These are phyloP conservation scores for Rhizomys pruinosus DNA, from an alignment of 2,113 vertebrate species.

Conservation along the genomic window DNA sequence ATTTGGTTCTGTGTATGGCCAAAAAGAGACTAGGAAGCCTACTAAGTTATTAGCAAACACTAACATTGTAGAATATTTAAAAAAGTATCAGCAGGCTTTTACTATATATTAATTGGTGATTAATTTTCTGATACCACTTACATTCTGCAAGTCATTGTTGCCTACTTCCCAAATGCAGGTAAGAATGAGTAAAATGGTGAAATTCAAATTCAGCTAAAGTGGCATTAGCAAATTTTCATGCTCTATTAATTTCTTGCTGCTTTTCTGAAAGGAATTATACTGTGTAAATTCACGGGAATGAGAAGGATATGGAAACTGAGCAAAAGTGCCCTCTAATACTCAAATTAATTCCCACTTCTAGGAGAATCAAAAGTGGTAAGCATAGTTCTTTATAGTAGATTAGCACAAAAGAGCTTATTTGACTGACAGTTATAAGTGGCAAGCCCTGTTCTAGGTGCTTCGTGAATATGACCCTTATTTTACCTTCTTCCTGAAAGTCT, in stretches of 20 bases:
- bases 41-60: slow-evolving; percentile 30
- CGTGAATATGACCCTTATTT: neutral
- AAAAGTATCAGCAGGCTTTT: neutral
- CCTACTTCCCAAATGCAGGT: neutral
- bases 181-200: neutral
- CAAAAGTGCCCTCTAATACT: neutral
- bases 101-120: neutral
- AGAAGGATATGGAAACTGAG: slow-evolving; percentile 24
- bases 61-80: neutral
- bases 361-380: neutral
- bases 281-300: neutral
- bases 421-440: neutral
- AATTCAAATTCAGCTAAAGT: slow-evolving; percentile 41
- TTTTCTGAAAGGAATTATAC: slow-evolving; percentile 10
- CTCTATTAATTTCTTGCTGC: slow-evolving; percentile 3
- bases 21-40: neutral
- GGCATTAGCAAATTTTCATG: neutral
- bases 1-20: neutral
- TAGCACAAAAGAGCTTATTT: neutral
- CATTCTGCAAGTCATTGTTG: neutral
- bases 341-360: slow-evolving; percentile 30
- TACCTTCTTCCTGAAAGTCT: neutral
- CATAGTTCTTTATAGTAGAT: neutral
- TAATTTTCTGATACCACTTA: neutral
- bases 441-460: slow-evolving; percentile 10